Base-by-base conservation (phyloP, 2,113 vertebrate genomes). In the Spea multiplicata region DNA sequence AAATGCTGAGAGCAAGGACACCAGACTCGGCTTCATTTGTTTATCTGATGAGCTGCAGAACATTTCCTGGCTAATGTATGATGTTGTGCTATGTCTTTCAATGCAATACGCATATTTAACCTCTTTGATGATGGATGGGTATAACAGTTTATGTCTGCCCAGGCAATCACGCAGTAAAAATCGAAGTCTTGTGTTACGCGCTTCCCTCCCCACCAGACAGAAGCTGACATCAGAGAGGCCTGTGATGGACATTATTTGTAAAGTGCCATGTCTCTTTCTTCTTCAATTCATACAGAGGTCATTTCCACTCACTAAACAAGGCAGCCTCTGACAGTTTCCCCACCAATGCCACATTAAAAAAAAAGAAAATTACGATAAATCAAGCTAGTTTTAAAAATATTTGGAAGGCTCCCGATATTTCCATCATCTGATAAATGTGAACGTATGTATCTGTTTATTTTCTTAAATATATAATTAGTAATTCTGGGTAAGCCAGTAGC, bases 241-340 rank as follows among this genome's bases (percentile, higher is more conserved):
- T 44, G 47, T 80, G 78, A 80, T 80, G 78, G 78, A 80, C 71
- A 48, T 80, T 80, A 68, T 62, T 49, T 50, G 53, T 55, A 30
- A 45, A 9, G 6, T 4, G 44, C 47, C n/a, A 6, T 44, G 50
- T 79, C 78, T 53, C 71, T 68, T 62, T 80, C 74, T 71, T 68
- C 66, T 61, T 44, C 67, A 45, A 68, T 46, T 7, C 65, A 48
- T 16, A 66, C 64, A 52, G 53, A 73, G 65, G 78, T 80, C 71
- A 74, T 73, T 74, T 80, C 71, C 4, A 71, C 65, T 80, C 52
- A 50, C 71, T 74, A 74, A 80, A 73, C 44, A 53, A 17, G 64
- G 9, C 17, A 68, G 55, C 55, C 55, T 55, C 61, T 80, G 78
- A 74, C 78, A 80, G 71, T 80, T 61, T 62, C 49, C 45, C 47